Evolutionary conservation across 2,888 invertebrate genomes (phyloP).

Genomic region (Scelioninae gen. 2): DNA sequence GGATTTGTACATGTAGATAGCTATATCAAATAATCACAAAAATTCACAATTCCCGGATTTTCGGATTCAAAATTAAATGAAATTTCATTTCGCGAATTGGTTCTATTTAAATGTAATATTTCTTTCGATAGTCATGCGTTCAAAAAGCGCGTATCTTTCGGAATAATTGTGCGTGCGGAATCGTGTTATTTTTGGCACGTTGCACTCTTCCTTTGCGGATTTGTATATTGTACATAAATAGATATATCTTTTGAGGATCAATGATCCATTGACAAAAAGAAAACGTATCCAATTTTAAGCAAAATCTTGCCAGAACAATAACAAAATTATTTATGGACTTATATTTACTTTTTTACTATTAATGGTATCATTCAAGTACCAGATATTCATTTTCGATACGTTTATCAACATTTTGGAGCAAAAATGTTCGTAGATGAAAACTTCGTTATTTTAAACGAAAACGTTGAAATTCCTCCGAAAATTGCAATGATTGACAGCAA

Average conservation of each 20-base stretch:
- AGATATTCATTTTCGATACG: background rate
- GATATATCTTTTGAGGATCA: slow-evolving; percentile 23
- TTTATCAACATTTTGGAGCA: slow-evolving; percentile 9
- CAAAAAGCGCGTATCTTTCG: background rate
- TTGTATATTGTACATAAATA: slow-evolving; percentile 59
- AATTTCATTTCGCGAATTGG: slow-evolving; percentile 1
- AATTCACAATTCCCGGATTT: background rate
- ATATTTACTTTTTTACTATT: background rate
- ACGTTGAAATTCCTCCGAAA: slow-evolving; percentile 26
- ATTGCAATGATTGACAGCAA: slow-evolving; percentile 17
- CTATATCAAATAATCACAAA: background rate
- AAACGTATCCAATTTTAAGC: slow-evolving; percentile 32
- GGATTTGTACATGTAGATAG: slow-evolving; percentile 29
- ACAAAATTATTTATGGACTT: slow-evolving; percentile 12
- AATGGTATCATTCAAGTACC: background rate
- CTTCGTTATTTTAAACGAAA: background rate
- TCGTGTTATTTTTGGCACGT: slow-evolving; percentile 10
- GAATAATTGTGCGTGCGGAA: slow-evolving; percentile 7
- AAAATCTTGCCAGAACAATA: slow-evolving; percentile 49
- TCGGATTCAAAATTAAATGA: background rate
- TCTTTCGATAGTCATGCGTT: background rate
- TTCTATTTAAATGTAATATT: slow-evolving; percentile 1
- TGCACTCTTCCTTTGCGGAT: slow-evolving; percentile 42
- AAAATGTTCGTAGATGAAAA: slow-evolving; percentile 16
- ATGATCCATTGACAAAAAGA: slow-evolving; percentile 11